A percentile compares a stretch with the other conserved stretches of the same genome.
phyloP scores from a whole-genome alignment of 2,888 invertebrate species.

The Sesamia inferens region DNA sequence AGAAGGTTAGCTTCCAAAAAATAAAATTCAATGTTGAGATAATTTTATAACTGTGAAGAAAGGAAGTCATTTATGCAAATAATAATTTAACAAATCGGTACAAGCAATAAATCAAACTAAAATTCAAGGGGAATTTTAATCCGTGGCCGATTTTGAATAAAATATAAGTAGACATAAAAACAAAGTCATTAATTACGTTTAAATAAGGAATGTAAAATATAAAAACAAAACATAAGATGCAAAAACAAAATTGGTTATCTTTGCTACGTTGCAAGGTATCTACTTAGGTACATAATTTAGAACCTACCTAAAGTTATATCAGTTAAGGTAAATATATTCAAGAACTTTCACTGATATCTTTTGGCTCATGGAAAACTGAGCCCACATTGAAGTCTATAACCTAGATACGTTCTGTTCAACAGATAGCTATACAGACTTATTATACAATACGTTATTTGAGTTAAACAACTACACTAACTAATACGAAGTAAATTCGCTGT shows the following conservation, averaged over 20 bases:
- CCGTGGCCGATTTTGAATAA: background rate
- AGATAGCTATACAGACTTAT: background rate
- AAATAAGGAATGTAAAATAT: background rate
- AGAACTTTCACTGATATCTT: too few species aligned
- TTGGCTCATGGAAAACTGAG: conserved; percentile 7
- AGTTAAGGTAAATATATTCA: background rate
- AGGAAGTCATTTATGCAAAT: conserved; percentile 32
- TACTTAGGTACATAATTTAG: background rate
- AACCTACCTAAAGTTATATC: background rate
- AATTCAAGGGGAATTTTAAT: background rate
- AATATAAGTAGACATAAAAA: background rate
- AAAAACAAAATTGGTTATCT: background rate
- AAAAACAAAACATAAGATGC: too few species aligned
- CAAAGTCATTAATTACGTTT: background rate
- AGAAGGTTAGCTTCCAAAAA: conserved; percentile 13
- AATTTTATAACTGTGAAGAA: background rate
- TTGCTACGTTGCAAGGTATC: background rate
- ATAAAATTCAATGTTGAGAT: conserved; percentile 18
- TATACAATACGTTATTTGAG: too few species aligned
- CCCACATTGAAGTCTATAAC: background rate
- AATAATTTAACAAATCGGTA: background rate
- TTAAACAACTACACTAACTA: conserved; percentile 3
- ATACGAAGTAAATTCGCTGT: conserved; percentile 18
- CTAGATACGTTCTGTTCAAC: background rate
- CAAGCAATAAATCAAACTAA: conserved; percentile 13